Base-by-base conservation (phyloP, 2,888 invertebrate species). In the Dryocosmus kuriphilus region DNA sequence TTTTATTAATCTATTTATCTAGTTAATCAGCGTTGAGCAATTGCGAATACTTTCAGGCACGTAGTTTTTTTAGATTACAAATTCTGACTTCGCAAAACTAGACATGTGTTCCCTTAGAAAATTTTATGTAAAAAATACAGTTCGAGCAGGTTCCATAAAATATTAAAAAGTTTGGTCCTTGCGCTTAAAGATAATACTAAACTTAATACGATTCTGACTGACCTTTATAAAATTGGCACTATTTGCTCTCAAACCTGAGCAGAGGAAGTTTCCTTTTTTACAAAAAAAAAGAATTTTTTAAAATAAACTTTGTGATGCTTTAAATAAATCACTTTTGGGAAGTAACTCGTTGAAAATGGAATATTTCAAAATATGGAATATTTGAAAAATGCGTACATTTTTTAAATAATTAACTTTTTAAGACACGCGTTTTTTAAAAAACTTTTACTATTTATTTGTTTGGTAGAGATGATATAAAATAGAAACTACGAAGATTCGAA, bases 191-290 rank as follows among this genome's bases (percentile, higher is more conserved):
- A 51, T 55, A 71, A 71, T 71, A 71, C 71, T 71, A 51, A n/a
- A 71, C 67, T 71, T 51, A 67, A 67, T 67, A 71, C 67, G 27
- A n/a, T n/a, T 71, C 19, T 71, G 67, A 71, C 71, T 51, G 71
- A 51, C 67, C 67, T 71, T n/a, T 51, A 27, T 71, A 51, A 71
- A 71, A 71, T 30, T 71, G 67, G 71, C 71, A 71, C 71, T 71
- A 71, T n/a, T 71, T 71, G 46, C 30, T 67, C 24, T 67, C 30
- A 30, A 51, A 19, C 0, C 11, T 51, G 51, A 71, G 51, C 51
- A 51, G 71, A 71, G 71, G n/a, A 9, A 24, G 27, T 60, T 60
- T 60, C 16, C 5, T 16, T 60, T n/a, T 55, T 22, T 16, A 27
- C 60, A 60, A 60, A 60, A 22, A 60, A 60, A 22, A 24, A 11